A percentile compares a stretch with the other conserved stretches of the same genome.
phyloP scores from a whole-genome alignment of 2,797 vertebrate genomes.

The Muscicapa comitata region DNA sequence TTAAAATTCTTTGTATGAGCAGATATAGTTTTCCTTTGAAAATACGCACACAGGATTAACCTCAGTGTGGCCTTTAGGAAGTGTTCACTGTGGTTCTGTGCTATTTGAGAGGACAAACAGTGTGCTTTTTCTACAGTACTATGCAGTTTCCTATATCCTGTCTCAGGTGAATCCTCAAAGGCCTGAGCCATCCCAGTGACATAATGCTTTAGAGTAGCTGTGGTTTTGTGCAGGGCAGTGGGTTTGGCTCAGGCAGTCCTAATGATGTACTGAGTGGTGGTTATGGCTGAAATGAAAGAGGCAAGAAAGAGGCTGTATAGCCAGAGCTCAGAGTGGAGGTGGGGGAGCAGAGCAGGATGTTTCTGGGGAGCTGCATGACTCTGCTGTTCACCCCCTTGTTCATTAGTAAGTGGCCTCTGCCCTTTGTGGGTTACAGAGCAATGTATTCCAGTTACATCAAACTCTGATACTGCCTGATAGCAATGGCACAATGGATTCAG shows the following conservation, averaged over 20 bases:
- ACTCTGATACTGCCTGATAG: background rate
- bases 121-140: background rate
- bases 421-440: background rate
- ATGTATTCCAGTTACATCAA: background rate
- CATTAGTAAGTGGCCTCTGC: background rate
- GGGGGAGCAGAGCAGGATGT: background rate
- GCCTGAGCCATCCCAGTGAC: background rate
- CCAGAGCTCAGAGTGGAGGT: background rate
- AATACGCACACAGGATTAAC: background rate
- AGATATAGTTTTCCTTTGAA: background rate
- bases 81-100: background rate
- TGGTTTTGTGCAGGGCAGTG: background rate
- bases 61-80: background rate
- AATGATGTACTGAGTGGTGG: background rate
- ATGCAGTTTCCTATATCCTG: background rate
- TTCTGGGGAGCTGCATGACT: background rate
- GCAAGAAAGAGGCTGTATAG: background rate
- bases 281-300: background rate
- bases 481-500: background rate
- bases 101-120: background rate
- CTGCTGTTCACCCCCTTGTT: background rate
- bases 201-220: background rate
- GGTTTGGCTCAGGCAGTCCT: conserved; percentile 11
- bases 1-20: background rate
- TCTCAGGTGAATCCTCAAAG: conserved; percentile 5